These are phyloP conservation scores for Cavia porcellus DNA, from an alignment of 2,113 vertebrate genomes.

Conservation along the genomic window DNA sequence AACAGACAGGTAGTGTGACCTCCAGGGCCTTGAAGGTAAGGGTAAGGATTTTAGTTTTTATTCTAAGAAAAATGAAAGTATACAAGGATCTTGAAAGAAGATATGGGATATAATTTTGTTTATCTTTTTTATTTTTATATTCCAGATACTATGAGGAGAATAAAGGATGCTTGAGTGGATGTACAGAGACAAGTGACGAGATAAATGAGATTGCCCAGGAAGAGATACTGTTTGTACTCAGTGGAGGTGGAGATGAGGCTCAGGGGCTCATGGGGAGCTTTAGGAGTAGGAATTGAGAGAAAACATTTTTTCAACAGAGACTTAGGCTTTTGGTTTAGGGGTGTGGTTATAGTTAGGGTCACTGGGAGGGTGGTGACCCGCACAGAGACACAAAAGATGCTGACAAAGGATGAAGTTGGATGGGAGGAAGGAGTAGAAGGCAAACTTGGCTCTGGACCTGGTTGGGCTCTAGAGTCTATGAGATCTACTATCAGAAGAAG, in stretches of 20 bases:
- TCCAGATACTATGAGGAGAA: conserved; percentile 1
- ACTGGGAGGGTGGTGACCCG: background rate
- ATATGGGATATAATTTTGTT: background rate
- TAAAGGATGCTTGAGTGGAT: background rate
- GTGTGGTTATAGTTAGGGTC: background rate
- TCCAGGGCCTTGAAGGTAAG: background rate
- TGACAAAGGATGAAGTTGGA: background rate
- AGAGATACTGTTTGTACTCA: background rate
- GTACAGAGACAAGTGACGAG: background rate
- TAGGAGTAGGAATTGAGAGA: no score
- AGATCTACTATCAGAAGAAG: background rate
- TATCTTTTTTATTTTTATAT: background rate
- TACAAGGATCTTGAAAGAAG: background rate
- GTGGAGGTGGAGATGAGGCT: background rate
- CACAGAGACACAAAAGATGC: background rate
- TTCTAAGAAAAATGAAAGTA: background rate
- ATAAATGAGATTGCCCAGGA: background rate
- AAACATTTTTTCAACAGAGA: background rate
- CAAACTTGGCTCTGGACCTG: background rate
- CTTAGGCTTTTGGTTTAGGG: background rate
- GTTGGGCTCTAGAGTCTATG: background rate
- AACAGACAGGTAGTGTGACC: background rate
- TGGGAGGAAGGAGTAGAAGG: background rate
- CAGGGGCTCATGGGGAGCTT: background rate
- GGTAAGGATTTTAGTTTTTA: conserved; percentile 25